phyloP scores from a whole-genome alignment of 2,113 vertebrate genomes.

The Rana temporaria region DNA sequence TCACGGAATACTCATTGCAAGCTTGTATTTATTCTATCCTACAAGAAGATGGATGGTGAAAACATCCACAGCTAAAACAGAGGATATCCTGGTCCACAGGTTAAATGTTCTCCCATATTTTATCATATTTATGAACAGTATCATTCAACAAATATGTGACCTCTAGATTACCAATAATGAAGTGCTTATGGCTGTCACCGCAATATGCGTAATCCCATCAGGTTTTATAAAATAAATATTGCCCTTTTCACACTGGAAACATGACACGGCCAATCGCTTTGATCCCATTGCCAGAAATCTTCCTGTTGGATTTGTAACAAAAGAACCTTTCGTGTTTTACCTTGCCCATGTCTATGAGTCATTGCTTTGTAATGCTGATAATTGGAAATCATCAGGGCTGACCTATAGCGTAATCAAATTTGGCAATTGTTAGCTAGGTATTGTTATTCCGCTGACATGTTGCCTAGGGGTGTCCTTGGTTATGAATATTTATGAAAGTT shows the following conservation, averaged over 20 bases:
- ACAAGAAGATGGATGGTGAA: constrained; percentile 4
- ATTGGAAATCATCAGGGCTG: constrained; percentile 1
- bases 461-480: too few species aligned
- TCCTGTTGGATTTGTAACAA: not conserved
- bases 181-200: constrained; percentile 1
- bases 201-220: constrained; percentile 15
- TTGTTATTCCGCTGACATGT: too few species aligned
- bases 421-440: too few species aligned
- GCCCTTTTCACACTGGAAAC: not conserved
- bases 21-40: too few species aligned
- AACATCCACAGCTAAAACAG: not conserved
- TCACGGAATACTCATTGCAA: too few species aligned
- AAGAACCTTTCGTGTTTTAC: not conserved
- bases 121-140: constrained; percentile 10
- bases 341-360: constrained; percentile 1
- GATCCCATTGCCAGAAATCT: constrained; percentile 3
- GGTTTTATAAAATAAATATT: constrained; percentile 8
- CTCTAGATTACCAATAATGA: not conserved
- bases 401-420: not conserved
- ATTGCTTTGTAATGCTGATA: constrained; percentile 1
- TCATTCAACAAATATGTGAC: constrained; percentile 44
- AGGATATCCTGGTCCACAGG: not conserved
- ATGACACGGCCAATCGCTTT: not conserved
- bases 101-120: constrained; percentile 23
- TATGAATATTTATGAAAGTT: too few species aligned